phyloP scores from a whole-genome alignment of 1,140 invertebrate species.

The Drosophila willistoni region DNA sequence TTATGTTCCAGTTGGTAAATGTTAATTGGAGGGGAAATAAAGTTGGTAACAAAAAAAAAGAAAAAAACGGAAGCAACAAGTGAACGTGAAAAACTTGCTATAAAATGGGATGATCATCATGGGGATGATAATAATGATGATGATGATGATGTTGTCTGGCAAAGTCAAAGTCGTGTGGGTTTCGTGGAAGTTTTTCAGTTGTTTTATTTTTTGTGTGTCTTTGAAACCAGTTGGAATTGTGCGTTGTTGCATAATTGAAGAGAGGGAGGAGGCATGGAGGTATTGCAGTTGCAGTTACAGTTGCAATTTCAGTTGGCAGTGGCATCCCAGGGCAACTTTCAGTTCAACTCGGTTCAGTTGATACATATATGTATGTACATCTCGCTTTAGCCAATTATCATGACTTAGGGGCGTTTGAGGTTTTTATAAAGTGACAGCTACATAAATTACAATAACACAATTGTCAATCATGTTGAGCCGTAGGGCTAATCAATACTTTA shows the following conservation, averaged over 20 bases:
- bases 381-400: slow-evolving; percentile 31
- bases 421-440: slow-evolving; percentile 58
- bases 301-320: slow-evolving; percentile 35
- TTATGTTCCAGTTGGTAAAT: slow-evolving; percentile 7
- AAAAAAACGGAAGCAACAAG: slow-evolving; percentile 63
- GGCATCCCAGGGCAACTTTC: slow-evolving; percentile 54
- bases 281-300: slow-evolving; percentile 16
- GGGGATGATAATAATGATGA: slow-evolving; percentile 20
- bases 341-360: slow-evolving; percentile 29
- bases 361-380: background rate
- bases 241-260: slow-evolving; percentile 67
- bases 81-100: slow-evolving; percentile 73
- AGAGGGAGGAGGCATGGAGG: background rate
- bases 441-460: slow-evolving; percentile 78
- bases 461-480: slow-evolving; percentile 75
- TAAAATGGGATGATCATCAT: slow-evolving; percentile 29
- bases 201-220: slow-evolving; percentile 32
- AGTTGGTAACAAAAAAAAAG: background rate
- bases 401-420: slow-evolving; percentile 59
- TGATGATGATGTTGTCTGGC: slow-evolving; percentile 33
- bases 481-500: slow-evolving; percentile 77
- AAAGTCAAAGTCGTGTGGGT: slow-evolving; percentile 74
- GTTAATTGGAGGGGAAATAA: background rate
- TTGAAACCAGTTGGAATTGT: slow-evolving; percentile 68
- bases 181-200: slow-evolving; percentile 38